Base-by-base conservation (phyloP, 2,888 invertebrate species). In the Dascillus cervinus region DNA sequence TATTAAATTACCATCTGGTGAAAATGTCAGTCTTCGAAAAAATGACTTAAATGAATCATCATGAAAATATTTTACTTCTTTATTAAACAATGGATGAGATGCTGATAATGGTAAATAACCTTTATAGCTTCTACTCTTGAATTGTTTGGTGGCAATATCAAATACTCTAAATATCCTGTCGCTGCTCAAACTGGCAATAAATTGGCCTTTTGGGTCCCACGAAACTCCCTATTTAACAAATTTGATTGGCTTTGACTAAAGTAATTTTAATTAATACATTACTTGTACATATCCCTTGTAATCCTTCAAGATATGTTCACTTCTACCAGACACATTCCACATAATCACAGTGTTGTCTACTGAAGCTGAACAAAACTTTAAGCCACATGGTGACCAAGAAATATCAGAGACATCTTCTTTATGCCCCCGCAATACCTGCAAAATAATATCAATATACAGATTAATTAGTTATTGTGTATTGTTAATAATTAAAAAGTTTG, bases 11-110 rank as follows among this genome's bases (percentile, higher is more conserved):
- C 97, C 98, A 62, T 95, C 94, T 0, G 94, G 91, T 12, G 90
- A 86, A 58, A 92, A 98, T 24, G 81, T 75, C 13, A 96, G 64
- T 17, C 97, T 72, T 22, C 98, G 73, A 58, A 89, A 95, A 65
- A 91, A 98, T 1, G 96, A 90, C 62, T 91, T 88, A 43, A 94
- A 71, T 0, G 92, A 92, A 58, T 94, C 94, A 50, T 95, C 94
- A 50, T 91, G 85, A 64, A 84, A 95, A 23, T 91, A 68, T 17
- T 84, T 73, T 8, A 81, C 71, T 31, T 70, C 68, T 44, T 76
- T 75, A 0, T 72, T 71, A 40, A 76, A 69, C 2, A 82, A 58
- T 1, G 72, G 67, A 52, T 81, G 78, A 1, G 66, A 69, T 1
- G 66, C 47, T 0, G 77, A 69, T 8, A 75, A 71, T 3, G 77